Percentiles rank a stretch among this genome's conserved stretches.
phyloP scores from a whole-genome alignment of 2,888 invertebrate species.

The Acleris sparsana region DNA sequence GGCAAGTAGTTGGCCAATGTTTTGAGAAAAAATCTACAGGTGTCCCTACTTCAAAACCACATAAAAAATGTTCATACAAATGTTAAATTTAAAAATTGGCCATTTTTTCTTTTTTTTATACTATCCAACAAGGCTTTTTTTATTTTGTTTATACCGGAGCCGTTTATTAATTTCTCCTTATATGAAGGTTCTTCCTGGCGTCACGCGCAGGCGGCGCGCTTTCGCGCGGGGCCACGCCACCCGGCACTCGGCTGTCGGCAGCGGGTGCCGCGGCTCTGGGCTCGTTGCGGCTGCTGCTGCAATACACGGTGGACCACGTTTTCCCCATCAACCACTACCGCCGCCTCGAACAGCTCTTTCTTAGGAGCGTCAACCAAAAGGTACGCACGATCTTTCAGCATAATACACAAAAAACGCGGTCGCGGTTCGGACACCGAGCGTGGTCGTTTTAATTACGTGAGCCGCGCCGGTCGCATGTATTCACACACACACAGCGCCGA shows the following conservation, averaged over 20 bases:
- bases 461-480: too few species aligned
- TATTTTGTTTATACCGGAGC: too few species aligned
- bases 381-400: constrained; percentile 59
- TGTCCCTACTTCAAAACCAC: too few species aligned
- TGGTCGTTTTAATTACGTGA: too few species aligned
- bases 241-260: constrained; percentile 87
- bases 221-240: constrained; percentile 89
- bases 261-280: constrained; percentile 86
- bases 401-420: background rate
- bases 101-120: too few species aligned
- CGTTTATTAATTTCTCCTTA: background rate
- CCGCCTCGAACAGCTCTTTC: constrained; percentile 88
- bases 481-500: too few species aligned
- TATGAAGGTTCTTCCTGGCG: constrained; percentile 85
- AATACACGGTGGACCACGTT: constrained; percentile 95
- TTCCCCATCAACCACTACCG: constrained; percentile 92
- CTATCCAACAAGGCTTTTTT: too few species aligned
- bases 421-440: too few species aligned
- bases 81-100: too few species aligned
- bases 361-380: constrained; percentile 87
- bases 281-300: constrained; percentile 92
- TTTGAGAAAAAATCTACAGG: too few species aligned
- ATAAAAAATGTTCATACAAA: too few species aligned
- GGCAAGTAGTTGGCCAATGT: too few species aligned
- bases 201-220: constrained; percentile 84